Evolutionary conservation across 2,888 invertebrate species (phyloP).

Genomic region (Rotaria sp.): DNA sequence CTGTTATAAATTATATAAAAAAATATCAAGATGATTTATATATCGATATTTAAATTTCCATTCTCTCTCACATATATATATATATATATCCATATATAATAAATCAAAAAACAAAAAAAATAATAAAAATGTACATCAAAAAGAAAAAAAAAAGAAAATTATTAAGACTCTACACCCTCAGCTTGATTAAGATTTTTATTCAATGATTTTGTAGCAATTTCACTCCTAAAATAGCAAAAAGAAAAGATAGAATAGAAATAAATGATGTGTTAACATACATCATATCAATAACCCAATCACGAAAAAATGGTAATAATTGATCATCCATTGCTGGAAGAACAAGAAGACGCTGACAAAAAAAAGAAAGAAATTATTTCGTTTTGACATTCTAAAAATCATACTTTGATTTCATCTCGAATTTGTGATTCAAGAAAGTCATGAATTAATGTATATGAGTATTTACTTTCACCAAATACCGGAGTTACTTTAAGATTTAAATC

Average conservation of each 20-base stretch:
- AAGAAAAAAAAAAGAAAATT: too few relatives aligned
- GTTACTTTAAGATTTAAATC: neutral
- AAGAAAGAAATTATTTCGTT: neutral
- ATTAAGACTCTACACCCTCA: too few relatives aligned
- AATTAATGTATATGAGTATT: neutral
- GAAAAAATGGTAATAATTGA: constrained; percentile 20
- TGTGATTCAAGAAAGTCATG: neutral
- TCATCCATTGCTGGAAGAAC: constrained; percentile 17
- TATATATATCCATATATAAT: too few relatives aligned
- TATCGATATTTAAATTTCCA: neutral
- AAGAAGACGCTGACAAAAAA: neutral
- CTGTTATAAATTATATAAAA: constrained; percentile 7
- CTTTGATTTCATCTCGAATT: constrained; percentile 2
- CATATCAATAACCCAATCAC: constrained; percentile 21
- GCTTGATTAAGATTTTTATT: too few relatives aligned
- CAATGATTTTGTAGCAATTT: too few relatives aligned
- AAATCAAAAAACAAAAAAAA: too few relatives aligned
- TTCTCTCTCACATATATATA: neutral
- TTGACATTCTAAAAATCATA: neutral
- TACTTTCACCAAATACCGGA: constrained; percentile 14
- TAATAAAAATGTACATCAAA: too few relatives aligned
- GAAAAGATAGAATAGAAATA: too few relatives aligned
- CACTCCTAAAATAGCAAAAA: too few relatives aligned
- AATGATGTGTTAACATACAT: neutral
- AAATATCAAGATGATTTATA: neutral